phyloP scores from a whole-genome alignment of 2,113 vertebrate species.

The Podarcis muralis region DNA sequence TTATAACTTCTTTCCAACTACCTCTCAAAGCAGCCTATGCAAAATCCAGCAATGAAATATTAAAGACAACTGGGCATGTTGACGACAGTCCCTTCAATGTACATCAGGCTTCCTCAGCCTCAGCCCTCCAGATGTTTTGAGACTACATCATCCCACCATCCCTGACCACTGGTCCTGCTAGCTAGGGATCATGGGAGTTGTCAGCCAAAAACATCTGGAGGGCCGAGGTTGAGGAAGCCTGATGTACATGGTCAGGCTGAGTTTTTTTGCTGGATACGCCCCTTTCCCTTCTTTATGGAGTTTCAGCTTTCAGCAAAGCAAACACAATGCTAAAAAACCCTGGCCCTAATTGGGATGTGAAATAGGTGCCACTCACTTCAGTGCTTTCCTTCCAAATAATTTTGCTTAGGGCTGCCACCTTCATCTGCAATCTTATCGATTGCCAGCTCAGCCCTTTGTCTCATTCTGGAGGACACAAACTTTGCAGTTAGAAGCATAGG shows the following conservation, averaged over 20 bases:
- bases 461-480: not conserved
- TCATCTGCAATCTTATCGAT: not conserved
- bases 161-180: too few species aligned
- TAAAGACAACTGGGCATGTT: not conserved
- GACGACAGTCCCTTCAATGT: not conserved
- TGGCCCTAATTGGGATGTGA: not conserved
- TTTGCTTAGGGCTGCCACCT: not conserved
- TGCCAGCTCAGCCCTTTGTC: not conserved
- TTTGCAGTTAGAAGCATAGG: not conserved
- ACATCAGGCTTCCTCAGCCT: not conserved
- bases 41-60: not conserved
- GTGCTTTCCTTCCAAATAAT: not conserved
- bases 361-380: not conserved
- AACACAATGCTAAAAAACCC: not conserved
- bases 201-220: too few species aligned
- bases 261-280: not conserved
- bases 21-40: not conserved
- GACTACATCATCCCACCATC: too few species aligned
- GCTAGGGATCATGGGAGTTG: too few species aligned
- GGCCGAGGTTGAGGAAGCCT: too few species aligned
- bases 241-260: not conserved
- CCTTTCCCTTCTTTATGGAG: not conserved
- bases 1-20: not conserved
- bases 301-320: not conserved
- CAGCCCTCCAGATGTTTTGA: too few species aligned